These are phyloP conservation scores for Patella ulyssiponensis DNA, from an alignment of 2,888 invertebrate genomes.

Conservation along the genomic window DNA sequence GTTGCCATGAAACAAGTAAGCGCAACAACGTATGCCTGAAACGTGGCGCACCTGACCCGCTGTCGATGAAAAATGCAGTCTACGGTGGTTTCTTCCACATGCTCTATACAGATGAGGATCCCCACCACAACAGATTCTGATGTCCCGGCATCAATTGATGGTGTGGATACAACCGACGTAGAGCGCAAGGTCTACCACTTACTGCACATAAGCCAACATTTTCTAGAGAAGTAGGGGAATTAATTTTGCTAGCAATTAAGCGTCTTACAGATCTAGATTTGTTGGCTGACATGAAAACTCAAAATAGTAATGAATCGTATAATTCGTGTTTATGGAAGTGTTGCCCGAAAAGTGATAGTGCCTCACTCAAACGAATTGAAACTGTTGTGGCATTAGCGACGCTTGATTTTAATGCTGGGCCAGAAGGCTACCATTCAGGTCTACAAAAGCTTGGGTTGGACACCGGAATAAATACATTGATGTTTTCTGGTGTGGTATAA, in stretches of 20 bases:
- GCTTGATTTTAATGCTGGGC: no score
- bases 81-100: conserved; percentile 21
- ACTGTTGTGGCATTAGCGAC: neutral
- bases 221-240: neutral
- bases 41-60: conserved; percentile 17
- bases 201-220: no score
- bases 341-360: conserved; percentile 21
- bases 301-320: conserved; percentile 24
- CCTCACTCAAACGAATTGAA: neutral
- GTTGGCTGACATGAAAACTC: conserved; percentile 18
- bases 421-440: no score
- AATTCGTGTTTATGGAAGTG: conserved; percentile 17
- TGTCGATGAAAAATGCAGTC: conserved; percentile 21
- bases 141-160: neutral
- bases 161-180: no score
- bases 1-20: neutral
- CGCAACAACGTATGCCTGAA: conserved; percentile 13
- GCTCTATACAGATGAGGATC: conserved; percentile 6
- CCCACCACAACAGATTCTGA: neutral
- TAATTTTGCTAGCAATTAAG: conserved; percentile 10
- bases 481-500: no score
- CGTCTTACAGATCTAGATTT: conserved; percentile 23
- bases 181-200: no score
- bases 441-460: no score
- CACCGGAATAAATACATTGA: no score